phyloP scores from a whole-genome alignment of 2,888 invertebrate species.

The Metalampra italica region DNA sequence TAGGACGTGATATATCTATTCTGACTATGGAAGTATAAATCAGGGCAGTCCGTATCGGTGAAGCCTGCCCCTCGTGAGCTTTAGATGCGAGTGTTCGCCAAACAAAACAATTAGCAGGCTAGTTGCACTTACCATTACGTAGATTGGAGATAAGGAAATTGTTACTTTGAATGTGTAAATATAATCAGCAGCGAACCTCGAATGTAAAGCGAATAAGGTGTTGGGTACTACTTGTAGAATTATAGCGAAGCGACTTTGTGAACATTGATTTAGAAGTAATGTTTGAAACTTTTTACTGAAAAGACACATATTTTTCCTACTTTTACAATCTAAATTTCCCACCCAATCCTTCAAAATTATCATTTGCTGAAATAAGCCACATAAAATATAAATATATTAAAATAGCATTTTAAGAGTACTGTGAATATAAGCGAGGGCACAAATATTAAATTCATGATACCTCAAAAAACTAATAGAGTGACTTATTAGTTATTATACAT shows the following conservation, averaged over 20 bases:
- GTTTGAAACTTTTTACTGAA: too few relatives aligned
- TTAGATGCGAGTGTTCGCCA: conserved; percentile 54
- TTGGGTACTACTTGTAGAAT: neutral
- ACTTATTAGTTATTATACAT: too few relatives aligned
- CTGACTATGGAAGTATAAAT: conserved; percentile 59
- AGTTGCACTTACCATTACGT: conserved; percentile 62
- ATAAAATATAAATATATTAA: too few relatives aligned
- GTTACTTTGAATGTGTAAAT: conserved; percentile 16
- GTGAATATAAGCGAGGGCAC: too few relatives aligned
- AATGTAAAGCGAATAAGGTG: neutral
- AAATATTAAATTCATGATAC: too few relatives aligned
- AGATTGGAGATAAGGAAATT: conserved; percentile 57
- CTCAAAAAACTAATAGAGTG: too few relatives aligned
- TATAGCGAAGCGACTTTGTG: neutral
- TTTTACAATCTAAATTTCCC: too few relatives aligned
- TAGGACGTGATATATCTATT: conserved; percentile 57
- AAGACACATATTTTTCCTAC: too few relatives aligned
- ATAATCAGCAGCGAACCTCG: conserved; percentile 15
- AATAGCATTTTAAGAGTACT: too few relatives aligned
- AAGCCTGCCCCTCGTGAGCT: conserved; percentile 55
- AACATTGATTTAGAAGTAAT: neutral
- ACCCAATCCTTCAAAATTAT: too few relatives aligned
- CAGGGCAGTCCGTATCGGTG: conserved; percentile 56
- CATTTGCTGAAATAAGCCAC: too few relatives aligned
- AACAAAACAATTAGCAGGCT: conserved; percentile 58